Evolutionary conservation across 2,797 vertebrate genomes (phyloP), one percentile per base, ranked within the genome.

Genomic region (Pristis pectinata): DNA sequence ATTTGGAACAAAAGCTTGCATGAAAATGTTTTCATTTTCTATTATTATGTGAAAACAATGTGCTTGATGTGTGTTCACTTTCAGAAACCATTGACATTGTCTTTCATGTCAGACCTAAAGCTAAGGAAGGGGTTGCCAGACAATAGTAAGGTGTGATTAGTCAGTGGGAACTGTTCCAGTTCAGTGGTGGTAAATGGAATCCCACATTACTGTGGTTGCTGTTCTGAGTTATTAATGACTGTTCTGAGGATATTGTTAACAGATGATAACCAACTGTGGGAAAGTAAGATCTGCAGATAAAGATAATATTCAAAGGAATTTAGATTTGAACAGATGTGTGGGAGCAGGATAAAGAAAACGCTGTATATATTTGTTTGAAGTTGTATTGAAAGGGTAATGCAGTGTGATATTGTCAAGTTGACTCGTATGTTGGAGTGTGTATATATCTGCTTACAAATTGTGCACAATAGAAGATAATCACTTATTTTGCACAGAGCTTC

Each of bases 191-290:
- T n/a, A 41, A 91, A 37, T 91, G 87, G 59, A 37, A 59, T 67
- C 53, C 56, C 87, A 41, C 34, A 91, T 17, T 91, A 34, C 87
- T 64, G 59, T 64, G 87, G n/a, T 67, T 91, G 59, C n/a, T 24
- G 19, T 24, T 91, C n/a, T 22, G 34, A 7, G 59, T 64, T 91
- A 91, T 91, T 91, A 91, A 91, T 91, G 87, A 41, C 59, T 91
- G 87, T 67, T 67, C n/a, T 91, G 87, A 91, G 61, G 61, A 91
- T 91, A 67, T 91, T 67, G 61, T 91, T 91, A 91, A 10, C 87
- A 91, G 59, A 67, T 91, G 87, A 67, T 91, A 67, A 61, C n/a
- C 59, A 24, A 64, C 34, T 91, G 61, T 91, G 37, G 87, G 61
- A 67, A 91, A 41, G 19, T 1, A 41, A 37, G 59, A 64, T 91